phyloP scores from a whole-genome alignment of 1,140 invertebrate species.

The Drosophila teissieri region DNA sequence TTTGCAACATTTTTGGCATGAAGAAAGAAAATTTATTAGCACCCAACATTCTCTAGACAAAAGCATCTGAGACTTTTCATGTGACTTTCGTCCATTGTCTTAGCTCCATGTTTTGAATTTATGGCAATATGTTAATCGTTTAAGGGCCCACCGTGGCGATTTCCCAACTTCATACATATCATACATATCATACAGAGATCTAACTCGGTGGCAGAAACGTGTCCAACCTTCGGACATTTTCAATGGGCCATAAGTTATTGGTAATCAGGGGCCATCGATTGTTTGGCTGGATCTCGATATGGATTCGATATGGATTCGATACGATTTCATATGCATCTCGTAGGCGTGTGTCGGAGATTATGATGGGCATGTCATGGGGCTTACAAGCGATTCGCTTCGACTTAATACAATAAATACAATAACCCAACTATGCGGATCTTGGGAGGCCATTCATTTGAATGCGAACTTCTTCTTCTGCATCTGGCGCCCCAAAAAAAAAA shows the following conservation, averaged over 20 bases:
- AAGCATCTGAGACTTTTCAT: background rate
- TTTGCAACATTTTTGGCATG: background rate
- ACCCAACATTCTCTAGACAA: background rate
- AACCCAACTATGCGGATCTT: slow-evolving; percentile 45
- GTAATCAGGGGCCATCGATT: slow-evolving; percentile 36
- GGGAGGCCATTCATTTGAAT: slow-evolving; percentile 14
- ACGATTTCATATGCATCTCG: slow-evolving; percentile 14
- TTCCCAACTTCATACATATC: slow-evolving; percentile 7
- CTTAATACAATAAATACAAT: background rate
- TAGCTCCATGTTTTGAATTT: slow-evolving; percentile 2
- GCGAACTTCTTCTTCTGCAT: slow-evolving; percentile 9
- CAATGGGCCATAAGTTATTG: slow-evolving; percentile 52
- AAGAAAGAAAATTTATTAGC: background rate
- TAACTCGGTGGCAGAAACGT: slow-evolving; percentile 4
- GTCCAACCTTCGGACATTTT: slow-evolving; percentile 44
- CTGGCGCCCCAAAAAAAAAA: slow-evolving; percentile 17
- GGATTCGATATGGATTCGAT: slow-evolving; percentile 3
- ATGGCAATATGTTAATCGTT: slow-evolving; percentile 14
- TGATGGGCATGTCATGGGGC: slow-evolving; percentile 29
- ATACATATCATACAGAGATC: background rate
- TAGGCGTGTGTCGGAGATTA: slow-evolving; percentile 29
- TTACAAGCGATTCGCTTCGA: background rate
- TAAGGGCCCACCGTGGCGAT: background rate
- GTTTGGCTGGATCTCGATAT: slow-evolving; percentile 13
- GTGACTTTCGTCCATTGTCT: slow-evolving; percentile 4